A percentile compares a stretch with the other conserved stretches of the same genome.
Evolutionary conservation across 1,140 invertebrate genomes (phyloP).

Genomic region (Tribolium madens): DNA sequence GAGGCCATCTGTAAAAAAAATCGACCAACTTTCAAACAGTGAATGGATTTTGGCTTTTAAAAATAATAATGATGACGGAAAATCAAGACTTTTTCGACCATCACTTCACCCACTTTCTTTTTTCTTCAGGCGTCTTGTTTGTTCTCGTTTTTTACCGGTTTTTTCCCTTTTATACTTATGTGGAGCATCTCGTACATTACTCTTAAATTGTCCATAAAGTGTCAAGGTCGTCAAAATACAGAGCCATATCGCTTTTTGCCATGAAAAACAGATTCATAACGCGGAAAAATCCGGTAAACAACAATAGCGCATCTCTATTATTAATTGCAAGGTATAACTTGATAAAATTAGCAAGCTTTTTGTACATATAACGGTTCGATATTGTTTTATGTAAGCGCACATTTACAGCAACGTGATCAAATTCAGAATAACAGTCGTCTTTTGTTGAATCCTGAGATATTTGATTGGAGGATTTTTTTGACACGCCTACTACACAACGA

Average conservation of each 20-base stretch:
- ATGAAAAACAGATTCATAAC: not conserved
- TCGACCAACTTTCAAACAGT: not conserved
- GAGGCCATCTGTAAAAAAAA: constrained; percentile 44
- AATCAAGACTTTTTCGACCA: not conserved
- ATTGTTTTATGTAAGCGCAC: constrained; percentile 23
- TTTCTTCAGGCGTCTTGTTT: not conserved
- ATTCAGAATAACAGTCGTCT: not conserved
- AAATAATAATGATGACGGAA: too few species aligned
- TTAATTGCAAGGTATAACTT: not conserved
- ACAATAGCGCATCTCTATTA: not conserved
- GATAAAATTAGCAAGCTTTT: constrained; percentile 8
- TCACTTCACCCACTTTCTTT: not conserved
- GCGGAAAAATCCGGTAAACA: not conserved
- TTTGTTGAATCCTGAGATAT: not conserved
- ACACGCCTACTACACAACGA: not conserved
- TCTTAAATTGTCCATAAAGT: constrained; percentile 16
- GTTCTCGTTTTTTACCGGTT: not conserved
- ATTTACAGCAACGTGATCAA: not conserved
- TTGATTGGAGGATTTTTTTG: not conserved
- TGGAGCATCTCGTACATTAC: not conserved
- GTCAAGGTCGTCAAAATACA: not conserved
- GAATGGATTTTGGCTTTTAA: not conserved
- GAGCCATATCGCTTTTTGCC: not conserved
- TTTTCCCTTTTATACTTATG: not conserved
- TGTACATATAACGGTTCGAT: not conserved